Evolutionary conservation across 2,888 invertebrate genomes (phyloP), one percentile per base, ranked within the genome.

Genomic region (Sphaerophoria rueppellii): DNA sequence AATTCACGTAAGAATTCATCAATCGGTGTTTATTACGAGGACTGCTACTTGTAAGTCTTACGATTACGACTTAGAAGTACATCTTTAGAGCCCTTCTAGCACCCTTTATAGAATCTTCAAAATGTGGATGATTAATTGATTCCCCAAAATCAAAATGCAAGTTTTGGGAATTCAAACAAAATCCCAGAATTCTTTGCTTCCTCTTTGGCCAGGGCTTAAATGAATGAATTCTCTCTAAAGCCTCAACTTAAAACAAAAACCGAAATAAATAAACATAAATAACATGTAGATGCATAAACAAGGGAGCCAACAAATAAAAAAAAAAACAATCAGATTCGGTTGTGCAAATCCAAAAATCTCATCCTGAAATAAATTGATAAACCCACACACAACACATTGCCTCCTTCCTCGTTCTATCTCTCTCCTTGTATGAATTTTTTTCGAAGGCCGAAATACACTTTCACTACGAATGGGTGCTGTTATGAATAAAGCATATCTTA

Each of bases 401-500:
- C 24, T 6, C 9, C 6, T 24, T 16, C 9, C 24, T 52, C 52
- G 16, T 4, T 40, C 40, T 40, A 1, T 40, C 4, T 40, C 40
- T 9, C 40, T 40, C 40, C 37, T 7, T 40, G 7, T 40, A 6
- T 40, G 7, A 7, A 6, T 40, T 40, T 58, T 6, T 60, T 24
- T 60, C 24, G 40, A 40, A 43, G 40, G 43, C 34, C 55, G 32
- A 4, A 5, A 55, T 70, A 70, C 70, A 70, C 70, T 57, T 70
- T 67, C 67, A 67, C 67, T 67, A 50, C 48, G 57, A 83, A 75
- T 71, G 82, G 74, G 78, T 75, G 82, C 82, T 75, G 60, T 74
- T 60, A 79, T 83, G 82, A 83, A 83, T 83, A 83, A 83, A 83
- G 78, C 78, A 83, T 83, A 71, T 83, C 82, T 83, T 83, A 83